Base-by-base conservation (phyloP, 2,113 vertebrate genomes). In the Stictonetta naevosa region DNA sequence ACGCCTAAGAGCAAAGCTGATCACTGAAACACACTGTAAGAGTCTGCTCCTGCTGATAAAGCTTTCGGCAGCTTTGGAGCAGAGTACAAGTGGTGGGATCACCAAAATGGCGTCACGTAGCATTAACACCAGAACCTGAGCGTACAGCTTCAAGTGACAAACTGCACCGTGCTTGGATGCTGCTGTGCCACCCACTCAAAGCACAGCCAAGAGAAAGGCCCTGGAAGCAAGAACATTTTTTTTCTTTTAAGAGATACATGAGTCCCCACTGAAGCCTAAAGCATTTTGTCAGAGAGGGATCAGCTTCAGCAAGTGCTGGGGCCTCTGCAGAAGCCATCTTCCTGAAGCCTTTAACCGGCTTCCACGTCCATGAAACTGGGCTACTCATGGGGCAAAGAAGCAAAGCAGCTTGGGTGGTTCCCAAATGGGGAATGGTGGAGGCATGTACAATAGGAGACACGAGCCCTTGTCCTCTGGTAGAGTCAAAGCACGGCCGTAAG, bases 81-180 rank as follows among this genome's bases (percentile, higher is more conserved):
- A 1, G 81, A 75, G 66, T 8, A 26, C 0, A 0, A 60, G 53
- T 0, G 0, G 20, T n/a, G 53, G 59, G 59, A 94, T 40, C 26
- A 18, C 63, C 59, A 71, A 90, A 88, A 53, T 28, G 75, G 67
- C 60, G 60, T 75, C 89, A 92, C 34, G 68, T 64, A 75, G 53
- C 73, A 8, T 38, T 59, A 72, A 76, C 84, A 88, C 33, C 87
- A 71, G 83, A 63, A 55, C 62, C 81, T 31, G 53, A 87, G 76
- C 25, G 52, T 76, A 79, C 67, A 50, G 38, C 19, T 44, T 13
- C 8, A 67, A 81, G 56, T 25, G 33, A 88, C 55, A 67, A 72
- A 59, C 83, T 28, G 28, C 82, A 46, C 71, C 63, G 0, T 7
- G 46, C 86, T 91, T 50, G 50, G 46, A 25, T 58, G 67, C 78